These are phyloP conservation scores for Rhodophaea formosa DNA, from an alignment of 2,888 invertebrate species.

Conservation along the genomic window DNA sequence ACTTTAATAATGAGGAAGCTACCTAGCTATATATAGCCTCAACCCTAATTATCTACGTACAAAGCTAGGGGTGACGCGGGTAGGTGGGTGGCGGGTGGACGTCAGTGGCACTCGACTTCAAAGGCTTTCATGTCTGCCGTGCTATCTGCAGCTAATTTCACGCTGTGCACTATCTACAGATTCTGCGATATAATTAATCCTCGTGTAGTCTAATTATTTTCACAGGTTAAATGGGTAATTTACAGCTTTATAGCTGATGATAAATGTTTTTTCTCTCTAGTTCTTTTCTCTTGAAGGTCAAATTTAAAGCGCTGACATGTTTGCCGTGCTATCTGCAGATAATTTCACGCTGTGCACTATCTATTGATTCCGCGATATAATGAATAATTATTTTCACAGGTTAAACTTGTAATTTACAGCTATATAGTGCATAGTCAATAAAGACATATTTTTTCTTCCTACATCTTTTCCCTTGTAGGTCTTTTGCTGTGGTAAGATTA, in stretches of 20 bases:
- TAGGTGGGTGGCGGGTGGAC: conserved; percentile 9
- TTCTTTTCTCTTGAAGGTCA: no score
- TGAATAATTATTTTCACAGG: not conserved
- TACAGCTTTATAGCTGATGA: no score
- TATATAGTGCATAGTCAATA: no score
- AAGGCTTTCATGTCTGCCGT: conserved; percentile 1
- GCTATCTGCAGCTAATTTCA: conserved; percentile 1
- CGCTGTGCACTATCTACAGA: not conserved
- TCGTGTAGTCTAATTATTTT: no score
- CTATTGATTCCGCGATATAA: not conserved
- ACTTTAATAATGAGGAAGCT: conserved; percentile 1
- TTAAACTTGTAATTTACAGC: no score
- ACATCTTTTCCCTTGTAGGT: no score
- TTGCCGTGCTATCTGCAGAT: not conserved
- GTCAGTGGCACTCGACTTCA: conserved; percentile 1
- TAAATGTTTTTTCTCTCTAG: no score
- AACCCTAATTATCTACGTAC: conserved; percentile 7
- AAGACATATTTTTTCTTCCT: no score
- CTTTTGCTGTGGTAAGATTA: no score
- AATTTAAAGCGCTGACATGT: conserved; percentile 1
- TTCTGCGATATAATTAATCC: not conserved
- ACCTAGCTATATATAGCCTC: conserved; percentile 7
- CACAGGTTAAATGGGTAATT: no score
- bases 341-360: conserved; percentile 5
- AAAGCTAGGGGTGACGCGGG: conserved; percentile 4